phyloP scores from a whole-genome alignment of 2,797 vertebrate genomes.

The Hippopotamyrus pictus region DNA sequence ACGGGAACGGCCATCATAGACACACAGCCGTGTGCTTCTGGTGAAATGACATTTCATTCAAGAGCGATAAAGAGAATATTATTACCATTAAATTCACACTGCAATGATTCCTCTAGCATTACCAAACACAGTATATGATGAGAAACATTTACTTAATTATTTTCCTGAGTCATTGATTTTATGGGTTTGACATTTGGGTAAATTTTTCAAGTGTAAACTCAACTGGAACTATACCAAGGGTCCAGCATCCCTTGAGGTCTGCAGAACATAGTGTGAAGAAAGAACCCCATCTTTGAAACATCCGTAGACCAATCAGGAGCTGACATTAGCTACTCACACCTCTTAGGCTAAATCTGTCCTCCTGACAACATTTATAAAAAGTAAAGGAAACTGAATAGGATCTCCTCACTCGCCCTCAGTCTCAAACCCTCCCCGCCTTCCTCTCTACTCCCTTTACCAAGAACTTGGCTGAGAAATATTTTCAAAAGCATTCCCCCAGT shows the following conservation, averaged over 20 bases:
- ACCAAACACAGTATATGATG: background rate
- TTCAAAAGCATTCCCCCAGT: conserved; percentile 19
- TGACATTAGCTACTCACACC: background rate
- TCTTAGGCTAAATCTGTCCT: background rate
- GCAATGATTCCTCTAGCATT: background rate
- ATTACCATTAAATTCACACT: background rate
- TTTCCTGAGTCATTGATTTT: background rate
- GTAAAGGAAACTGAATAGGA: background rate
- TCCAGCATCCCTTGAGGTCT: background rate
- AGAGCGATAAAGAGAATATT: background rate
- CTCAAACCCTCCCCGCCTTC: background rate
- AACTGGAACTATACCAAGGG: background rate
- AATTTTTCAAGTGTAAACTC: background rate
- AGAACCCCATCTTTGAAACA: background rate
- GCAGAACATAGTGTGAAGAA: background rate
- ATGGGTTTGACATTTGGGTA: background rate
- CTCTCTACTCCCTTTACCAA: background rate
- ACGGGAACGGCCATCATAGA: conserved; percentile 34
- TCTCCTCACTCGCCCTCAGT: background rate
- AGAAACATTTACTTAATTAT: background rate
- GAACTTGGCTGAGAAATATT: background rate
- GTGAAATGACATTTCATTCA: background rate
- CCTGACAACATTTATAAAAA: too few relatives aligned
- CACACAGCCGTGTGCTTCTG: conserved; percentile 28
- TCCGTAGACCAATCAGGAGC: background rate